Percentiles rank a stretch among this genome's conserved stretches.
phyloP scores from a whole-genome alignment of 2,888 invertebrate genomes.

The Eristalis intricaria region DNA sequence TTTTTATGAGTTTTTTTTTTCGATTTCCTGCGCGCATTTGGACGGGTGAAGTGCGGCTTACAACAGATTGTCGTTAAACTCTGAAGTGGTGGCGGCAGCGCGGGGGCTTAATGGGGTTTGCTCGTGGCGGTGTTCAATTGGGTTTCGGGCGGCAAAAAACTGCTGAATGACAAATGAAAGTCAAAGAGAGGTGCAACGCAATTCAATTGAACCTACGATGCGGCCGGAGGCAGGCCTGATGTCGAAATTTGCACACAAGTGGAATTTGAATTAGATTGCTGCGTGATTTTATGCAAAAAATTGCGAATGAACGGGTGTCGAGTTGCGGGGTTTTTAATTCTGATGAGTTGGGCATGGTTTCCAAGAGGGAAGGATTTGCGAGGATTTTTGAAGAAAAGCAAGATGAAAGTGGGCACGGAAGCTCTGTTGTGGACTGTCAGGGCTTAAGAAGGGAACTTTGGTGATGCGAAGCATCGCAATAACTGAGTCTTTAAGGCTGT shows the following conservation, averaged over 20 bases:
- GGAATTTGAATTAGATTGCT: neutral
- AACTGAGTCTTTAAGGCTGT: no score
- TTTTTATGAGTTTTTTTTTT: slow-evolving; percentile 6
- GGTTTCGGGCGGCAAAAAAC: neutral
- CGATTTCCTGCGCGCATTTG: neutral
- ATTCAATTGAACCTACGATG: neutral
- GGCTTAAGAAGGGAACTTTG: no score
- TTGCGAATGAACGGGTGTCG: neutral
- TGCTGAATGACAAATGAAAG: neutral
- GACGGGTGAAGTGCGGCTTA: neutral
- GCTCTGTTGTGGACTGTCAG: no score
- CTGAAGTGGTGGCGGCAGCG: neutral
- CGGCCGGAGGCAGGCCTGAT: neutral
- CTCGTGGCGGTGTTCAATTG: neutral
- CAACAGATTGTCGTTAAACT: neutral
- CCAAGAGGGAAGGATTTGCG: neutral
- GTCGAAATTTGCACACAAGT: neutral
- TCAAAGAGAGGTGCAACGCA: neutral
- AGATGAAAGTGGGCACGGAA: no score
- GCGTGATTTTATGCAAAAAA: neutral
- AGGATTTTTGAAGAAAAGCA: neutral
- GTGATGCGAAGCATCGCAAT: no score
- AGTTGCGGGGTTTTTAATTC: neutral
- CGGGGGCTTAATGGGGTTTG: neutral
- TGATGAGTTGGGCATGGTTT: neutral